These are phyloP conservation scores for Zootoca vivipara DNA, from an alignment of 2,113 vertebrate species.

Conservation along the genomic window DNA sequence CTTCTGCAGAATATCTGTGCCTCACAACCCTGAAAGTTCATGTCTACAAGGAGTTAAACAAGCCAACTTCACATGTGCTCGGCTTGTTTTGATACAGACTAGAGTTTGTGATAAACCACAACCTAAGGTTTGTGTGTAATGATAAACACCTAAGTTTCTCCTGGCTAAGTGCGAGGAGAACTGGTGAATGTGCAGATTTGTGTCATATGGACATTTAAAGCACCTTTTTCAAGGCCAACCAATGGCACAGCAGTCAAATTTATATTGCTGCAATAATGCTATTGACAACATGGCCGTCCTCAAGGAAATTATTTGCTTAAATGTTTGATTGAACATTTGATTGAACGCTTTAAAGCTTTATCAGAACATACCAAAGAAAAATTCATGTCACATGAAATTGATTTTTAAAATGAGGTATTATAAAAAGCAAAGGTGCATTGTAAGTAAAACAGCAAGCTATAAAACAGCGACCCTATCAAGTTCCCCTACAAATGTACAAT, in stretches of 20 bases:
- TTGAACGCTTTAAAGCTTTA: not conserved
- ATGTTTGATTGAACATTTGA: not conserved
- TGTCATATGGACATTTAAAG: not conserved
- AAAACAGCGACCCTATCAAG: not conserved
- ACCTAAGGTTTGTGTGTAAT: too few relatives aligned
- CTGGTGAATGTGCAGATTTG: too few relatives aligned
- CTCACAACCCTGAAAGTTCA: too few relatives aligned
- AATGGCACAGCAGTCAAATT: not conserved
- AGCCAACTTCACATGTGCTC: too few relatives aligned
- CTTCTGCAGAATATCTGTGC: too few relatives aligned
- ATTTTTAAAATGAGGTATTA: conserved; percentile 5
- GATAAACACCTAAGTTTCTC: too few relatives aligned
- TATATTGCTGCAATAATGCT: not conserved
- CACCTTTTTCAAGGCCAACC: not conserved
- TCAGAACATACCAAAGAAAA: conserved; percentile 9
- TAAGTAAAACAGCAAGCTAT: not conserved
- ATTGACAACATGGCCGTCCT: not conserved
- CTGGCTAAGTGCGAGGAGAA: too few relatives aligned
- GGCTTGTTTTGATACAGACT: too few relatives aligned
- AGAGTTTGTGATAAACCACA: too few relatives aligned
- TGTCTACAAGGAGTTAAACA: too few relatives aligned
- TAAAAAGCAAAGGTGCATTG: not conserved
- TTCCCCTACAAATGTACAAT: conserved; percentile 8
- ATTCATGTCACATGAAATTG: conserved; percentile 7
- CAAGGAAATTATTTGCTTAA: not conserved